These are phyloP conservation scores for Amazona finschi DNA, from an alignment of 2,797 vertebrate species.

Conservation along the genomic window DNA sequence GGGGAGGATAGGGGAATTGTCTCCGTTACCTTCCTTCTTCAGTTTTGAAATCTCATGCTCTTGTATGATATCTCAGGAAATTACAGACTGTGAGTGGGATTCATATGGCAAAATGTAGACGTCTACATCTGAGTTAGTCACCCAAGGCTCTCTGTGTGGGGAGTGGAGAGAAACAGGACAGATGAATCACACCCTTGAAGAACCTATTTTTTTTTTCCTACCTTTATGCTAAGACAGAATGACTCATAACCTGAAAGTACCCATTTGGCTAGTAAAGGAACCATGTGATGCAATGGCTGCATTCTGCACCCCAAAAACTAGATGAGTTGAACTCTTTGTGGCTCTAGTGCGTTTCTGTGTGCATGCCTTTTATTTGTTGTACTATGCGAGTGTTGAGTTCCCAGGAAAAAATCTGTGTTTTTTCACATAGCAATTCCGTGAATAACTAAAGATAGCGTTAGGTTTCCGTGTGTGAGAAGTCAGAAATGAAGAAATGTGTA, in stretches of 20 bases:
- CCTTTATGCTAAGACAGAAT: neutral
- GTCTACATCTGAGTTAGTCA: slow-evolving; percentile 59
- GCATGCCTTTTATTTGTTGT: fast-evolving
- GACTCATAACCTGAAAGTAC: slow-evolving; percentile 1
- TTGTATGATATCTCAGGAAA: neutral
- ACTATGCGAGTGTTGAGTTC: fast-evolving
- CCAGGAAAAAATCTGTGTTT: neutral
- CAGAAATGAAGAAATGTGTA: neutral
- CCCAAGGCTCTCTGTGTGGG: slow-evolving; percentile 34
- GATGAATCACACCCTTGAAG: slow-evolving; percentile 52
- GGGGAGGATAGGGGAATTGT: neutral
- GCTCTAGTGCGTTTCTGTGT: neutral
- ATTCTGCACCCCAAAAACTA: neutral
- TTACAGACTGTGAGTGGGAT: slow-evolving; percentile 65
- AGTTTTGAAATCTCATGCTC: slow-evolving; percentile 23
- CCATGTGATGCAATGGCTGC: neutral
- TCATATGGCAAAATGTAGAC: slow-evolving; percentile 43
- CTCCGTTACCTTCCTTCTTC: neutral
- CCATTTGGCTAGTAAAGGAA: neutral
- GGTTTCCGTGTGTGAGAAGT: neutral
- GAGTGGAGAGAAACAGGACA: slow-evolving; percentile 57
- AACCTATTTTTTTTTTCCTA: slow-evolving; percentile 4
- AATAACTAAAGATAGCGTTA: neutral
- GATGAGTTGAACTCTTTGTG: neutral
- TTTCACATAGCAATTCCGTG: neutral